phyloP scores from a whole-genome alignment of 2,888 invertebrate species.

The Epinotia demarniana region DNA sequence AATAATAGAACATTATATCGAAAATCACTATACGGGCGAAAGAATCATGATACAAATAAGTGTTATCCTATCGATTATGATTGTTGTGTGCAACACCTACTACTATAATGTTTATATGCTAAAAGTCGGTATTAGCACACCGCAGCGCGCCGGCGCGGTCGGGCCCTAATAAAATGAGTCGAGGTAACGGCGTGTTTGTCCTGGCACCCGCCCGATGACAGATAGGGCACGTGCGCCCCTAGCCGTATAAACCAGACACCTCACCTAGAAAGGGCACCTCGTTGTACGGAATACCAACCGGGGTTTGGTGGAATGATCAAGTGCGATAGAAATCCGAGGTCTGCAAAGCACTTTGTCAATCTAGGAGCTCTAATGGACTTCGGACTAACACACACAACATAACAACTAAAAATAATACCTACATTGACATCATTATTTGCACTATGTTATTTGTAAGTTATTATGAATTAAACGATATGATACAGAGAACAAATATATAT shows the following conservation, averaged over 20 bases:
- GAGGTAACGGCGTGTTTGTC: conserved; percentile 80
- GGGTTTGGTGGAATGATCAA: background rate
- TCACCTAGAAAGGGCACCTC: conserved; percentile 17
- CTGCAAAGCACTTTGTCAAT: conserved; percentile 5
- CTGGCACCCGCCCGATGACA: conserved; percentile 76
- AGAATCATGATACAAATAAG: background rate
- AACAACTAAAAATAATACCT: too few species aligned
- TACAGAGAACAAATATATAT: too few species aligned
- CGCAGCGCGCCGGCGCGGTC: conserved; percentile 60
- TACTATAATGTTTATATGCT: conserved; percentile 23
- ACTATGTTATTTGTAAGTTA: too few species aligned
- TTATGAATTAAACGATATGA: too few species aligned
- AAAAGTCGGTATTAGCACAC: conserved; percentile 65
- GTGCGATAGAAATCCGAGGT: conserved; percentile 16
- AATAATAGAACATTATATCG: too few species aligned
- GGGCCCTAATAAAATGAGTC: conserved; percentile 80
- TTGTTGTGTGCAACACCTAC: background rate
- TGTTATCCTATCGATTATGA: background rate
- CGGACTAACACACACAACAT: too few species aligned
- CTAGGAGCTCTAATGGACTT: background rate
- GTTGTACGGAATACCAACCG: background rate
- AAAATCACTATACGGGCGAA: background rate
- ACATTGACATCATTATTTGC: too few species aligned
- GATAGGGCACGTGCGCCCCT: conserved; percentile 78
- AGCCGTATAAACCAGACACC: conserved; percentile 60